Evolutionary conservation across 2,113 vertebrate genomes (phyloP).

Genomic region (Orientallactaga bullata): DNA sequence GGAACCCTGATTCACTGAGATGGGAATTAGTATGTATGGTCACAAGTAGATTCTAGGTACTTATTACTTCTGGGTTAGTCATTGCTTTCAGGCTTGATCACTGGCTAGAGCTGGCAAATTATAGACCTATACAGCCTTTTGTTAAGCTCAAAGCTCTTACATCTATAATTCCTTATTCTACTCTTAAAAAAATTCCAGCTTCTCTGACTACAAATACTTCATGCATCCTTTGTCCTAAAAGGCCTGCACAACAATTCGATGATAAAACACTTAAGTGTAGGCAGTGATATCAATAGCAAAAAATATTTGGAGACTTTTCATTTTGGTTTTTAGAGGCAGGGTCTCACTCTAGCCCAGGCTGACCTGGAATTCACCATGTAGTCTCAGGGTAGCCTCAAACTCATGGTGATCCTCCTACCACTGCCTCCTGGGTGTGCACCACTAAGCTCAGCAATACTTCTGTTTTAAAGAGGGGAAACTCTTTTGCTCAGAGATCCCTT

Average conservation of each 20-base stretch:
- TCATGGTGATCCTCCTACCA: too few species aligned
- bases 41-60: not conserved
- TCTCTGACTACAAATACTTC: not conserved
- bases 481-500: not conserved
- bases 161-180: not conserved
- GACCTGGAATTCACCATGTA: too few species aligned
- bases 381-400: too few species aligned
- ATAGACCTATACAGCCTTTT: not conserved
- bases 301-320: not conserved
- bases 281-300: not conserved
- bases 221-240: not conserved
- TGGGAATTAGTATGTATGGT: not conserved
- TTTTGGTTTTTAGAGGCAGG: too few species aligned
- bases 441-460: too few species aligned
- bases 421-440: too few species aligned
- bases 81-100: not conserved
- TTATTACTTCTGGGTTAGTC: not conserved
- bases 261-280: not conserved
- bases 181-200: slow-evolving; percentile 7
- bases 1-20: not conserved
- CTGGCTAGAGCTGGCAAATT: not conserved
- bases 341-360: too few species aligned
- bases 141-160: not conserved
- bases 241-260: not conserved
- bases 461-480: not conserved